These are phyloP conservation scores for Caenorhabditis angaria DNA, from an alignment of 2,888 invertebrate species.

Conservation along the genomic window DNA sequence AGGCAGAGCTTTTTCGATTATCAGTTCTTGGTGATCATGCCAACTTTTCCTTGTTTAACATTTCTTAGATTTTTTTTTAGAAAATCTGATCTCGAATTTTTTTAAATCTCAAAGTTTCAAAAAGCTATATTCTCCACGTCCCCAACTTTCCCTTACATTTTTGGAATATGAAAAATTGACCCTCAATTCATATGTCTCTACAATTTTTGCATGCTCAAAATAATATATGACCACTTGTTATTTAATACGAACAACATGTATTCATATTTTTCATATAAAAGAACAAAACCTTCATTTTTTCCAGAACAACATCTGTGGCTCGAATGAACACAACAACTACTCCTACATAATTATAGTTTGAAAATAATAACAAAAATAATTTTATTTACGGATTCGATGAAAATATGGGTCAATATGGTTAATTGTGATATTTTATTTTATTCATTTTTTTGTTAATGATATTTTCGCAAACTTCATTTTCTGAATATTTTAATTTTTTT, in stretches of 20 bases:
- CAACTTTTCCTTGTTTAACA: too few relatives aligned
- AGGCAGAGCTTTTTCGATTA: too few relatives aligned
- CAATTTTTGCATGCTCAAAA: too few relatives aligned
- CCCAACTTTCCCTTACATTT: neutral
- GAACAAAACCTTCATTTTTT: neutral
- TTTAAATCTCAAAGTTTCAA: neutral
- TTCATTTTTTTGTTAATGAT: neutral
- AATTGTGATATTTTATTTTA: too few relatives aligned
- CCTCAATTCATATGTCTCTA: too few relatives aligned
- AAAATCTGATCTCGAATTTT: neutral
- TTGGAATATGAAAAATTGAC: too few relatives aligned
- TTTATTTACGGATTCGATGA: too few relatives aligned
- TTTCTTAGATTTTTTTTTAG: neutral
- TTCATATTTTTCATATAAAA: neutral
- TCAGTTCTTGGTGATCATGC: too few relatives aligned
- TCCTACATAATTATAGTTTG: neutral
- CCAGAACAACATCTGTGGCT: slow-evolving; percentile 2
- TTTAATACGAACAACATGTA: neutral
- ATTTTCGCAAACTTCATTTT: neutral
- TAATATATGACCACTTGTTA: neutral
- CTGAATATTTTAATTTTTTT: neutral
- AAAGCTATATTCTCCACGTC: neutral
- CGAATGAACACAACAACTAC: neutral
- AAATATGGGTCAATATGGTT: neutral
- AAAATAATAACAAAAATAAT: too few relatives aligned